Conservation (phyloP, 1,140 invertebrate species). For the Drosophila bifasciata region DNA sequence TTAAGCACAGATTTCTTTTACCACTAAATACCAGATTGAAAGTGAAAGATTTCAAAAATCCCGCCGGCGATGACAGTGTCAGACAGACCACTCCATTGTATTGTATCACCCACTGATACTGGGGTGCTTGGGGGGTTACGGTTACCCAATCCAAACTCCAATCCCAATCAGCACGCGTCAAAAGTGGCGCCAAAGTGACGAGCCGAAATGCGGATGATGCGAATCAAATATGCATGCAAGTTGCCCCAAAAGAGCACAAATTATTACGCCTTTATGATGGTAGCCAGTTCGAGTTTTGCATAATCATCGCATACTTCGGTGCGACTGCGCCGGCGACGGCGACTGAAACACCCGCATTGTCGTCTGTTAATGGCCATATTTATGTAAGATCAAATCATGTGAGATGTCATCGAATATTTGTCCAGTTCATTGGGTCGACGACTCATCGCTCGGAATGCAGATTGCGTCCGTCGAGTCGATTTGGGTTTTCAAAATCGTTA, state of each 20-base stretch:
- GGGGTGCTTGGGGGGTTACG: constrained; percentile 13
- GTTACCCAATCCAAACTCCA: constrained; percentile 35
- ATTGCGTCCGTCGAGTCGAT: constrained; percentile 7
- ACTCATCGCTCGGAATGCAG: constrained; percentile 51
- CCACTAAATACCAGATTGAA: constrained; percentile 47
- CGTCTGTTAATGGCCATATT: constrained; percentile 51
- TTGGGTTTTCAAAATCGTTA: constrained; percentile 55
- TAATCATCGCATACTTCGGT: constrained; percentile 56
- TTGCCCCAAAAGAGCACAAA: constrained; percentile 28
- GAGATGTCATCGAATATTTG: constrained; percentile 53
- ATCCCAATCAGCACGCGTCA: constrained; percentile 63
- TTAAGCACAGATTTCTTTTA: constrained; percentile 17
- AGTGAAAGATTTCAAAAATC: constrained; percentile 49
- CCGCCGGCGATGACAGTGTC: constrained; percentile 44
- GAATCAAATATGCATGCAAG: constrained; percentile 43
- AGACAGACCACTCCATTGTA: constrained; percentile 4
- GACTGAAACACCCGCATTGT: constrained; percentile 71
- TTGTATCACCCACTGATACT: constrained; percentile 59
- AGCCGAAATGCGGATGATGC: constrained; percentile 45
- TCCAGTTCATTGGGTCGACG: constrained; percentile 32
- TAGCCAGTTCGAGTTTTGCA: constrained; percentile 53
- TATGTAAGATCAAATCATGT: constrained; percentile 57
- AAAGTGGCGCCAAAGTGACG: constrained; percentile 69
- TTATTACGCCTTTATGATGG: constrained; percentile 31
- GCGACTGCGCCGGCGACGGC: background rate